Conservation (phyloP, 2,113 vertebrate species). For the Xenopus laevis region DNA sequence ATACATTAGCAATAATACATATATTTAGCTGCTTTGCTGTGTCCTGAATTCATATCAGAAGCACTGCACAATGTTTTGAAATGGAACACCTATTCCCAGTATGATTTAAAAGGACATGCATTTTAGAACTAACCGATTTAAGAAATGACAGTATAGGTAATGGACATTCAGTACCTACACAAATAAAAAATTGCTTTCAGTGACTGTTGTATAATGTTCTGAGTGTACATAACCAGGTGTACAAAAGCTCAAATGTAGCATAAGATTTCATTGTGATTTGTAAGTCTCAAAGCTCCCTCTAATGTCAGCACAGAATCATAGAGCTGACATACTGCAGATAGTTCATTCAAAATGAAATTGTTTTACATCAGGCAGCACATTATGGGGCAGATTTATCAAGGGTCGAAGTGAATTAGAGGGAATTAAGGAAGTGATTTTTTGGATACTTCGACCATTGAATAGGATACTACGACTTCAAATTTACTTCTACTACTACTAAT, state of each 20-base stretch:
- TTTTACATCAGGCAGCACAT: no score
- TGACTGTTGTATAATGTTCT: background rate
- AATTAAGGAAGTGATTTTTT: no score
- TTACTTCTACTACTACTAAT: no score
- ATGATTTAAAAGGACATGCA: background rate
- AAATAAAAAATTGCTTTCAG: constrained; percentile 1
- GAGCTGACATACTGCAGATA: no score
- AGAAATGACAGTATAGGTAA: background rate
- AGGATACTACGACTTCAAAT: no score
- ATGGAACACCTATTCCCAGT: background rate
- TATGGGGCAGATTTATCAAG: no score
- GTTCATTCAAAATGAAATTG: no score
- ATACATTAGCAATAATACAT: no score
- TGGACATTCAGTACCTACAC: background rate
- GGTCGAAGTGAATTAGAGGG: no score
- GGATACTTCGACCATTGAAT: no score
- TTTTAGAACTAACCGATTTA: constrained; percentile 2
- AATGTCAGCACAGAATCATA: background rate
- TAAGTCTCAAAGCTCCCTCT: constrained; percentile 15
- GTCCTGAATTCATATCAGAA: no score
- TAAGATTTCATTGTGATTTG: background rate
- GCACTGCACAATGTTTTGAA: background rate
- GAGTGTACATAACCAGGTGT: background rate
- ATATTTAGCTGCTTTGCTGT: no score
- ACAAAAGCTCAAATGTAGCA: background rate